A percentile compares a stretch with the other conserved stretches of the same genome.
phyloP scores from a whole-genome alignment of 2,797 vertebrate species.

The Apogon hyalosoma region DNA sequence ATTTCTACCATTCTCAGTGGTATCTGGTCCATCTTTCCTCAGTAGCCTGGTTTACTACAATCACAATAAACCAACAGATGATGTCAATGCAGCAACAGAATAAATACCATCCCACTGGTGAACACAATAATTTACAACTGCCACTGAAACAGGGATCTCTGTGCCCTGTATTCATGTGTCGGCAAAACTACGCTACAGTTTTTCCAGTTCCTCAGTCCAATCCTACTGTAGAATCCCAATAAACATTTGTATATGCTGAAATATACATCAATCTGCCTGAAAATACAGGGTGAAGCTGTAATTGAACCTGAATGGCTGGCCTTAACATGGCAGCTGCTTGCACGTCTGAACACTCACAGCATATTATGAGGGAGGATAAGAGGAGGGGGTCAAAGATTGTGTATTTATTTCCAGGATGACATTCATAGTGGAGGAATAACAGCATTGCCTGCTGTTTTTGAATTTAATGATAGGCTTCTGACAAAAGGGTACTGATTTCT shows the following conservation, averaged over 20 bases:
- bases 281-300: no score
- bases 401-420: conserved; percentile 32
- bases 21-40: no score
- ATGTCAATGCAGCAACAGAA: background rate
- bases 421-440: conserved; percentile 19
- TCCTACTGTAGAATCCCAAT: no score
- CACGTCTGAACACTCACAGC: background rate
- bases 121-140: no score
- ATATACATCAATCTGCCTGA: no score
- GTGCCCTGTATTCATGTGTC: no score
- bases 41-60: background rate
- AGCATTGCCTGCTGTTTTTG: conserved; percentile 13
- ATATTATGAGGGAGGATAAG: background rate
- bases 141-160: no score
- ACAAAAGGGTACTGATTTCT: conserved; percentile 37
- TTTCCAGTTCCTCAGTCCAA: no score
- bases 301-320: background rate
- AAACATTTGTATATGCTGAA: no score
- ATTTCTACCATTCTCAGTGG: no score
- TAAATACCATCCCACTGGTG: background rate
- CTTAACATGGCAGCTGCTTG: background rate
- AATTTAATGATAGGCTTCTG: conserved; percentile 35
- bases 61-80: background rate
- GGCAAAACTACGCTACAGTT: no score
- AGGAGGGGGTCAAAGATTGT: conserved; percentile 7